A percentile compares a stretch with the other conserved stretches of the same genome.
phyloP scores from a whole-genome alignment of 2,888 invertebrate genomes.

The Harmothoe impar region DNA sequence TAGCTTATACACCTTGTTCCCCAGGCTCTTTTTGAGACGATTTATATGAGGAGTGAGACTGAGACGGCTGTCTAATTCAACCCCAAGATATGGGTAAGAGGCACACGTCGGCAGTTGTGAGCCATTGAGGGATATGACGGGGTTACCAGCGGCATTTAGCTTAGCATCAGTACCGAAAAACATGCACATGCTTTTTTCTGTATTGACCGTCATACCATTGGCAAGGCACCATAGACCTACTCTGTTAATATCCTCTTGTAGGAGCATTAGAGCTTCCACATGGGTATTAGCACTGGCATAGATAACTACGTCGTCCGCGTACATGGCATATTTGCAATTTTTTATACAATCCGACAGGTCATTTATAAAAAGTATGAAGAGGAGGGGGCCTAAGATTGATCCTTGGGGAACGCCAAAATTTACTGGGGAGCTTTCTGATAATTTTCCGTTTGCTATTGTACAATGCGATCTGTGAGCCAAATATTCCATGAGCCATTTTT shows the following conservation, averaged over 20 bases:
- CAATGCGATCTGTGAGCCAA: not conserved
- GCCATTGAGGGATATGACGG: not conserved
- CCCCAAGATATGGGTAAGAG: not conserved
- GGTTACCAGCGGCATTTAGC: not conserved
- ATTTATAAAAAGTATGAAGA: not conserved
- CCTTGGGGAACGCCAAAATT: not conserved
- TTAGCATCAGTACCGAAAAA: not conserved
- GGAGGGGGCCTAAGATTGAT: not conserved
- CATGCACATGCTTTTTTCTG: not conserved
- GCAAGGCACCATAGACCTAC: not conserved
- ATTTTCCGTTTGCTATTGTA: not conserved
- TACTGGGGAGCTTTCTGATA: too few relatives aligned
- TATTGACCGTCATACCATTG: not conserved
- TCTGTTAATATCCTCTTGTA: not conserved
- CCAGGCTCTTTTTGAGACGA: not conserved
- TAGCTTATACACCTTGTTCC: too few relatives aligned
- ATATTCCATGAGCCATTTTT: not conserved
- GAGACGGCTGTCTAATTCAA: not conserved
- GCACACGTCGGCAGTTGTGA: not conserved
- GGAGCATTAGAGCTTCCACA: not conserved
- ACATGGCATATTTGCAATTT: not conserved
- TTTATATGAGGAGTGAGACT: not conserved
- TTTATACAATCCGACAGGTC: not conserved
- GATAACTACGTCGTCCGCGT: not conserved
- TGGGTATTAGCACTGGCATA: not conserved